Evolutionary conservation across 2,888 invertebrate species (phyloP), one percentile per base, ranked within the genome.

Genomic region (Standfussiana lucernea): DNA sequence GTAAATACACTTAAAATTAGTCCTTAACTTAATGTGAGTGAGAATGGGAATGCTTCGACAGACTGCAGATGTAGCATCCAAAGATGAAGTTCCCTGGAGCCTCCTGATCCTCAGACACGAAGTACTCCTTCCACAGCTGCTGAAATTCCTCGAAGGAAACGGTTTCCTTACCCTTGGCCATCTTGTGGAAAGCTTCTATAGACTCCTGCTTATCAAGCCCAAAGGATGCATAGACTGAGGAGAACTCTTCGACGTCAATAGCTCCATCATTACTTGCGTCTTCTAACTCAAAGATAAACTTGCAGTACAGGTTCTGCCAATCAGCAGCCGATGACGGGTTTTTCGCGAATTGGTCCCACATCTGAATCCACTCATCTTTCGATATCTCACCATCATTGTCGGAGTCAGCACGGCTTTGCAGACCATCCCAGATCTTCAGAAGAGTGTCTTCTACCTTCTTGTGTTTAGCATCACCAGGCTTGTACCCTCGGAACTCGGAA

Each of bases 61-160:
- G 72, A 79, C 91, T 90, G 82, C 91, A 91, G 45, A 91, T 82
- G 62, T 89, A 91, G 53, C 91, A 91, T 10, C 91, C 91, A 92
- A 99, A 99, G 92, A 99, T 98, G 94, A 97, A 98, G 96, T 99
- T 99, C 82, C 99, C 99, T 7, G 98, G 97, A 75, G 98, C 98
- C 66, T 97, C 96, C 6, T 97, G 97, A 89, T 99, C 98, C 91
- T 99, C 98, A 35, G 98, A 97, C 69, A 98, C 97, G 95, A 99
- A 99, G 94, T 98, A 99, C 92, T 99, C 98, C 93, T 97, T 98
- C 98, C 99, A 99, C 86, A 99, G 97, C 83, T 97, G 97, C 86
- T 97, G 97, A 93, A 99, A 99, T 92, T 98, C 98, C 37, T 97
- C 97, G 93, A 98, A 98, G 85, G 97, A 97, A 28, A 99, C 98